Evolutionary conservation across 2,113 vertebrate species (phyloP), one percentile per base, ranked within the genome.

Genomic region (Ochotona princeps): DNA sequence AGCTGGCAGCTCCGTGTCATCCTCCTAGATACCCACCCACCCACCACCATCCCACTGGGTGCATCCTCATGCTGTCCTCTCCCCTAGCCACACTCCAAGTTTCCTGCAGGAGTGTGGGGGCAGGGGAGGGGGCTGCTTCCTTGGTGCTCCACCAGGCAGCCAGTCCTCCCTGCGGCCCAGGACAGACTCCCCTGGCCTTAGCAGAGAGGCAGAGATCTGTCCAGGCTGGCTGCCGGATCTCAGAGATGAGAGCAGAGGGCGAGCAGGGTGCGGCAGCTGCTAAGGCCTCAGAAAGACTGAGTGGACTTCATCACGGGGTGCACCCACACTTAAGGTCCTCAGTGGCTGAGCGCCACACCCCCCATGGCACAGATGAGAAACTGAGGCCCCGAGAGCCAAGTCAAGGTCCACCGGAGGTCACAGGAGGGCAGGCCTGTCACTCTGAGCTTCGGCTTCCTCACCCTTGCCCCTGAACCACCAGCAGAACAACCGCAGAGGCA

Each of bases 341-440:
- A 57, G 54, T 57, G 54, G 17, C 18, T 4, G 54, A 57, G 54
- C 47, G 89, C 66, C 15, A 0, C 88, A 26, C 32, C 51, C 28
- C 15, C 88, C 28, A 30, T 28, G 20, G 38, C 47, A 88, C 8
- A 66, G 14, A 15, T 21, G 15, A 30, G 49, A 70, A 78, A 65
- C 14, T n/a, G 80, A 72, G 72, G 72, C 72, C 79, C 79, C 20
- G n/a, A 8, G 23, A 72, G 28, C 65, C 13, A 23, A 92, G 47
- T 14, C 74, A 89, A 79, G n/a, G 67, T 70, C n/a, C 81, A 75
- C 26, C 67, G 67, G 51, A 80, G 44, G 67, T 81, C 61, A 66
- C 44, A 38, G 67, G 85, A 83, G 14, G 60, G 12, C 26, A 61
- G 9, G 61, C 57, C 57, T 49, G 35, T 51, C 72, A 66, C 30